phyloP scores from a whole-genome alignment of 2,113 vertebrate species.

The Pongo pygmaeus region DNA sequence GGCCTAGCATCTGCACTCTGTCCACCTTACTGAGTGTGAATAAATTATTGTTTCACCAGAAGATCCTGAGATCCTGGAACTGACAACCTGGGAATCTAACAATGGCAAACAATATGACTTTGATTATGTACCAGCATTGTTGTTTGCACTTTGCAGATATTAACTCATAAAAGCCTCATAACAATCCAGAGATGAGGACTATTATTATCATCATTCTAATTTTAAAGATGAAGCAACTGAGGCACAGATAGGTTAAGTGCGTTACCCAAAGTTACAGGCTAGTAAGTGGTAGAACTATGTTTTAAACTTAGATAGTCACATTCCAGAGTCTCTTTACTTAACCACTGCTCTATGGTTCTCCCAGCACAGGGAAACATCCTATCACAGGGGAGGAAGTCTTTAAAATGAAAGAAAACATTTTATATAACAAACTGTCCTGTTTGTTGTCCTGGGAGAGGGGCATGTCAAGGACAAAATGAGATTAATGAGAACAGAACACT shows the following conservation, averaged over 20 bases:
- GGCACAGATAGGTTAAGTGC: neutral
- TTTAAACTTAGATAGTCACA: conserved; percentile 22
- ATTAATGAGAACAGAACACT: conserved; percentile 34
- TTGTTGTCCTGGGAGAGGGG: conserved; percentile 1
- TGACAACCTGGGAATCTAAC: conserved; percentile 10
- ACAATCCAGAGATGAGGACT: neutral
- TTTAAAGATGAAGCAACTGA: conserved; percentile 33
- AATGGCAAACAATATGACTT: conserved; percentile 13
- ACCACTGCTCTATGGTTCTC: neutral
- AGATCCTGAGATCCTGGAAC: neutral
- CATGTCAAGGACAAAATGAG: conserved; percentile 1
- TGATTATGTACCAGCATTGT: neutral
- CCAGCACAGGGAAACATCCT: neutral
- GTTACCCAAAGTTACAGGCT: neutral
- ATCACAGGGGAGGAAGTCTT: neutral
- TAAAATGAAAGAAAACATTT: conserved; percentile 48
- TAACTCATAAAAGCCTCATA: conserved; percentile 15
- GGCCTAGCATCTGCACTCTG: neutral
- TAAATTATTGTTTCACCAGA: neutral
- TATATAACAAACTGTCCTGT: conserved; percentile 7
- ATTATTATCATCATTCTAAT: neutral
- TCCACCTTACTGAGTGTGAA: neutral
- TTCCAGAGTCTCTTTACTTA: conserved; percentile 1
- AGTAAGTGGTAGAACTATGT: neutral
- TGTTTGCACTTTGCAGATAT: neutral